Percentiles rank a stretch among this genome's conserved stretches.
Conservation (phyloP, 2,797 vertebrate genomes). For the Ctenopoma kingsleyae region DNA sequence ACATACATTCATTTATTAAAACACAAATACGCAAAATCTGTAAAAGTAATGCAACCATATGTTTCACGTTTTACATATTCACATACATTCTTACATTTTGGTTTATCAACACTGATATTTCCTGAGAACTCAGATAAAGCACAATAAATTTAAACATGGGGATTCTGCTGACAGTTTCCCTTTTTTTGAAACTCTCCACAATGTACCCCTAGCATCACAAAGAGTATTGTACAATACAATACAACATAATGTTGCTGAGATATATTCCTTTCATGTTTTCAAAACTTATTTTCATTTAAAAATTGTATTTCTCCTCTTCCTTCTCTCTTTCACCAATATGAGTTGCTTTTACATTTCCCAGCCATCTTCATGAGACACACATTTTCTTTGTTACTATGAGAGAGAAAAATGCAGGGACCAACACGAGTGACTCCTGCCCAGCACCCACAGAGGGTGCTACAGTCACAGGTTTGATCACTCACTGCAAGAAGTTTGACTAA, state of each 20-base stretch:
- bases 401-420: neutral
- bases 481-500: neutral
- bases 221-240: too few species aligned
- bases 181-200: neutral
- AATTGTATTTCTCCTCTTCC: too few species aligned
- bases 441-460: conserved; percentile 42
- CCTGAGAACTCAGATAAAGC: neutral
- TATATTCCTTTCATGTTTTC: too few species aligned
- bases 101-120: neutral
- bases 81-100: neutral
- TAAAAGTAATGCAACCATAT: conserved; percentile 2
- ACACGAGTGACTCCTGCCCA: conserved; percentile 8
- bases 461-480: neutral
- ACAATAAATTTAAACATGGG: neutral
- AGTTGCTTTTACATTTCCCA: too few species aligned
- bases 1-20: neutral
- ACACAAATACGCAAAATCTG: neutral
- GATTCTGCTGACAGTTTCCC: neutral
- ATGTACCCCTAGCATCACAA: too few species aligned
- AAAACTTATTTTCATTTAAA: too few species aligned
- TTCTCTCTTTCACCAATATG: too few species aligned
- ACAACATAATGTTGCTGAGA: too few species aligned
- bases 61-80: neutral
- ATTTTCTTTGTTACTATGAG: neutral
- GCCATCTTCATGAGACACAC: too few species aligned